phyloP scores from a whole-genome alignment of 2,797 vertebrate genomes.

The Huso huso region DNA sequence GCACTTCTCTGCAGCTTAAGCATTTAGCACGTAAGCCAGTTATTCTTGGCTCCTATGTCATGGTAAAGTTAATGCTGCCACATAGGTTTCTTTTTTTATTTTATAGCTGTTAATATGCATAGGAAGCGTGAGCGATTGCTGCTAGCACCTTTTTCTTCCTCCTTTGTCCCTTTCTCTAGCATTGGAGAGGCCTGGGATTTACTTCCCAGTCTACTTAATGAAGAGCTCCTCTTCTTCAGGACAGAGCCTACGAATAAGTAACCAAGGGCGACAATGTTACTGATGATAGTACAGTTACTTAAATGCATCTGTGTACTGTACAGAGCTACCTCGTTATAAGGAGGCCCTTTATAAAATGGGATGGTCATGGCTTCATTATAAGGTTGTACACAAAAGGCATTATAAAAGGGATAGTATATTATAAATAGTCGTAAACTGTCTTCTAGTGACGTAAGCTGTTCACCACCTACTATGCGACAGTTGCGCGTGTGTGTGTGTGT shows the following conservation, averaged over 20 bases:
- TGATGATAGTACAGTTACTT: no score
- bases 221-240: constrained; percentile 79
- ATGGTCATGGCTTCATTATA: not conserved
- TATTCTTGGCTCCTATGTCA: not conserved
- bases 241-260: constrained; percentile 41
- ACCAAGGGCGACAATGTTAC: constrained; percentile 38
- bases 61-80: not conserved
- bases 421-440: no score
- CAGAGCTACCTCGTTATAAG: no score
- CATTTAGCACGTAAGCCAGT: not conserved
- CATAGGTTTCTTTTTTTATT: not conserved
- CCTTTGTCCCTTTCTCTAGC: constrained; percentile 64
- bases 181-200: constrained; percentile 59
- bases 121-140: not conserved
- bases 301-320: no score
- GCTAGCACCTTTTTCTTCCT: constrained; percentile 70
- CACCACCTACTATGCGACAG: no score
- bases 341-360: no score
- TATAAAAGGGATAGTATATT: not conserved
- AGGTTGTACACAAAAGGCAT: not conserved
- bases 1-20: constrained; percentile 1
- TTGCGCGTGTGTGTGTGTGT: no score
- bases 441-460: no score
- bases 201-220: constrained; percentile 72
- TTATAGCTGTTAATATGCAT: not conserved